These are phyloP conservation scores for Clarias magur DNA, from an alignment of 2,113 vertebrate genomes.

Conservation along the genomic window DNA sequence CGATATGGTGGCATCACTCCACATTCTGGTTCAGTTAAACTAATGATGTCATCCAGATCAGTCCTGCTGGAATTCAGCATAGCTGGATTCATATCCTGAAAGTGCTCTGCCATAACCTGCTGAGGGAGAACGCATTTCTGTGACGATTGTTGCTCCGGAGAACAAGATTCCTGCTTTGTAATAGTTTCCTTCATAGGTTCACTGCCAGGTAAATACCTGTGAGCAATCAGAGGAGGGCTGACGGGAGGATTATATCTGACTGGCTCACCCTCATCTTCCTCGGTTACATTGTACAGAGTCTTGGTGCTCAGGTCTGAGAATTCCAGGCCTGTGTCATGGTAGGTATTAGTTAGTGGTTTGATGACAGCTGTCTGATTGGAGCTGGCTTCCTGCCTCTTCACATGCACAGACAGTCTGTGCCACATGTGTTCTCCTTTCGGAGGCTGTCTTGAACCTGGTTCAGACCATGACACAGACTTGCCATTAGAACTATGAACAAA, in stretches of 20 bases:
- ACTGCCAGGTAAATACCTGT: slow-evolving; percentile 69
- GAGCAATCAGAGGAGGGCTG: slow-evolving; percentile 82
- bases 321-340: slow-evolving; percentile 83
- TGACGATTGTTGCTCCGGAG: slow-evolving; percentile 69
- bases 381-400: slow-evolving; percentile 92
- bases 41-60: slow-evolving; percentile 72
- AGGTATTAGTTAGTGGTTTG: slow-evolving; percentile 96
- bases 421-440: slow-evolving; percentile 94
- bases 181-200: slow-evolving; percentile 62
- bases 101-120: slow-evolving; percentile 72
- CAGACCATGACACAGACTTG: slow-evolving; percentile 99
- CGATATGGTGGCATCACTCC: slow-evolving; percentile 70
- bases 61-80: slow-evolving; percentile 72
- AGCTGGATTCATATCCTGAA: slow-evolving; percentile 70
- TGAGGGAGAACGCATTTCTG: slow-evolving; percentile 73
- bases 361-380: slow-evolving; percentile 98
- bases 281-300: slow-evolving; percentile 88
- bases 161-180: slow-evolving; percentile 72
- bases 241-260: slow-evolving; percentile 74
- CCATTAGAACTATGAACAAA: slow-evolving; percentile 99
- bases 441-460: slow-evolving; percentile 96
- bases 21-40: slow-evolving; percentile 64
- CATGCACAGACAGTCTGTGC: slow-evolving; percentile 98
- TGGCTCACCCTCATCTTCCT: slow-evolving; percentile 80
- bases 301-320: slow-evolving; percentile 92